Evolutionary conservation across 2,888 invertebrate species (phyloP), one percentile per base, ranked within the genome.

Genomic region (Yponomeuta sedellus): DNA sequence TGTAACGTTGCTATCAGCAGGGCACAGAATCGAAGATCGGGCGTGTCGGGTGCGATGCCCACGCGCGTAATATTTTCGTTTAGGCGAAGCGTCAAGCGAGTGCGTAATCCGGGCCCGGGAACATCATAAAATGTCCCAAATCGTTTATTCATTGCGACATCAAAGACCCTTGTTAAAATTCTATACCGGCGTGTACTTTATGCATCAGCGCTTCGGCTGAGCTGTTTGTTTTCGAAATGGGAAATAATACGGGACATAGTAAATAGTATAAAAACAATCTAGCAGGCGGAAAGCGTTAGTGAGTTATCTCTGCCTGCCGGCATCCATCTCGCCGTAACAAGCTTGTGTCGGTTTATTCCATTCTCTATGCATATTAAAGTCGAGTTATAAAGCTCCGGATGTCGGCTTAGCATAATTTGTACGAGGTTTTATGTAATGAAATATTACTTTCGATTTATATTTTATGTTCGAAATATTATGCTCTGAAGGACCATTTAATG

Each of bases 111-210:
- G 77, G 79, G 74, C 69, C 76, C 77, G 73, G 71, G 71, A 64
- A 72, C 70, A 77, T 80, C 82, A 79, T 85, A 84, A 86, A 86
- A 77, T 77, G 80, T 73, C 79, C 80, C 74, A 76, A 78, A 86
- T 85, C 83, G 85, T 82, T 83, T 85, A 86, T 86, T 86, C 86
- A 87, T 85, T 79, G 83, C 81, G 79, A 79, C 80, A 83, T 86
- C 80, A 83, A 77, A 75, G 76, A 74, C 75, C 78, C 83, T 81
- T 78, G 81, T 83, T 85, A 79, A 83, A 80, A 83, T 83, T 85
- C 81, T 80, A 80, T 81, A 81, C 76, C 77, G 62, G 10, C 19
- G 12, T 16, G 62, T 34, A 39, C 28, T 39, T 62, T 62, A 62
- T 62, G 62, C 62, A 62, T 34, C 16, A 19, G 34, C 16, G 61